Evolutionary conservation across 2,888 invertebrate species (phyloP).

Genomic region (Apantesis nais): DNA sequence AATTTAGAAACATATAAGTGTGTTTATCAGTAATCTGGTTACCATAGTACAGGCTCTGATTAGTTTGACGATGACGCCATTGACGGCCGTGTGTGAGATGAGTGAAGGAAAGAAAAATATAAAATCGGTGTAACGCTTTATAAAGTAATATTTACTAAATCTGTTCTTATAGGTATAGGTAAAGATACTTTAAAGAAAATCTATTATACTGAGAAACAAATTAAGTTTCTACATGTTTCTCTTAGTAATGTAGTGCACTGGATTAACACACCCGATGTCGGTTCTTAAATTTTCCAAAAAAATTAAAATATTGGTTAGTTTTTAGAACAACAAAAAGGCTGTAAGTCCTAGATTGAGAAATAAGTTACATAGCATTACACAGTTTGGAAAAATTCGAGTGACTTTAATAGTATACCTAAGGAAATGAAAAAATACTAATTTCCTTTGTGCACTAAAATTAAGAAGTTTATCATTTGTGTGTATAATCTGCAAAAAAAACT

Average conservation of each 20-base stretch:
- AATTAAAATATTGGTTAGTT: no score
- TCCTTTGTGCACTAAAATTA: neutral
- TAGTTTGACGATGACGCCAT: no score
- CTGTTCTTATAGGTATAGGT: neutral
- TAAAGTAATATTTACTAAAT: neutral
- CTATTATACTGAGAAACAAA: neutral
- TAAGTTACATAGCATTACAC: neutral
- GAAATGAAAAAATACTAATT: neutral
- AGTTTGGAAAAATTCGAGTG: neutral
- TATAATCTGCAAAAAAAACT: neutral
- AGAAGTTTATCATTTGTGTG: neutral
- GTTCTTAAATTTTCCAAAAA: no score
- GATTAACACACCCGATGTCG: no score
- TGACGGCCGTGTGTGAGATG: no score
- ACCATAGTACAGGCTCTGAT: no score
- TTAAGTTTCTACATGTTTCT: neutral
- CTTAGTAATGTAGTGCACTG: neutral
- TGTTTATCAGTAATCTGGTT: no score
- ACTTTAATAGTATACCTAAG: neutral
- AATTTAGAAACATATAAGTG: no score
- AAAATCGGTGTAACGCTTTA: neutral
- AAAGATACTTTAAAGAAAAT: neutral
- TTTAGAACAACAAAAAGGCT: neutral
- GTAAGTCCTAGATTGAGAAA: neutral
- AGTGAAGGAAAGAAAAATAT: no score